Evolutionary conservation across 2,888 invertebrate species (phyloP).

Genomic region (Endomychus coccineus): DNA sequence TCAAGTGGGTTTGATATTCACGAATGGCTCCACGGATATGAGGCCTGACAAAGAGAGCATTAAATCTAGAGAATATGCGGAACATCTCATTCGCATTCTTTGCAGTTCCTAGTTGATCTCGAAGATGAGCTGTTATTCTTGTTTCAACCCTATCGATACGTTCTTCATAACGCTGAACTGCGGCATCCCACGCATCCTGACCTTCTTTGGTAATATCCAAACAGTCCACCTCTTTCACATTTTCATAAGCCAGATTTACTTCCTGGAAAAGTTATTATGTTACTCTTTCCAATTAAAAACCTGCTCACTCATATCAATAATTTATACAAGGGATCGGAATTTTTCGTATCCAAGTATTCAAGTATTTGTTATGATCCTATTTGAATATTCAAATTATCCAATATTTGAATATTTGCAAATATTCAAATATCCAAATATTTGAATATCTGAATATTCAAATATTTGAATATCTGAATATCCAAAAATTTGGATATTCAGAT

Average conservation of each 20-base stretch:
- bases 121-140: slow-evolving; percentile 91
- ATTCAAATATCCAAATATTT: too few species aligned
- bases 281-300: too few species aligned
- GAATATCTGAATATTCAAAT: too few species aligned
- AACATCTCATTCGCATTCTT: slow-evolving; percentile 99
- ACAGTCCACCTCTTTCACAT: slow-evolving; percentile 97
- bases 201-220: slow-evolving; percentile 96
- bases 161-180: slow-evolving; percentile 94
- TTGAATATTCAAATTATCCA: too few species aligned
- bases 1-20: slow-evolving; percentile 98
- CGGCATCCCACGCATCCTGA: slow-evolving; percentile 95
- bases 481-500: too few species aligned
- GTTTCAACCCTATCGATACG: slow-evolving; percentile 97
- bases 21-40: slow-evolving; percentile 98
- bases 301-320: too few species aligned
- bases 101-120: slow-evolving; percentile 96
- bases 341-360: too few species aligned
- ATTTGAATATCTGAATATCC: too few species aligned
- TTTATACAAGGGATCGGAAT: too few species aligned
- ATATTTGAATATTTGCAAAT: too few species aligned
- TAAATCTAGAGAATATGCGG: slow-evolving; percentile 95
- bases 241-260: slow-evolving; percentile 92
- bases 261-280: too few species aligned
- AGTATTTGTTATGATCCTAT: too few species aligned
- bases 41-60: slow-evolving; percentile 96